A percentile compares a stretch with the other conserved stretches of the same genome.
Conservation (phyloP, 1,140 invertebrate genomes). For the Trinorchestia longiramus region DNA sequence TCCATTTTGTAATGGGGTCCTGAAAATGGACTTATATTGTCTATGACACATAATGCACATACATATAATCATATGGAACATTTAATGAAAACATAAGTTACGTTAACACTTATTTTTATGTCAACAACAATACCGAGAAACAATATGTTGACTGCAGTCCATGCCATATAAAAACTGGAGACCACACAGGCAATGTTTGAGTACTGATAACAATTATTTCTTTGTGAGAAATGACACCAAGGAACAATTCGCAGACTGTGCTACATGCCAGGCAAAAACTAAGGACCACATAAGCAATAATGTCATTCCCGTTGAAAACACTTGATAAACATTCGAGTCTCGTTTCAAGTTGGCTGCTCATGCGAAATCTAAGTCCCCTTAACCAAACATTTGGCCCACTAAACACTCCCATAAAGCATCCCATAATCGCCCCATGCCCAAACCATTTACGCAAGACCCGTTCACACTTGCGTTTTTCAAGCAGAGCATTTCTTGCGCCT, state of each 20-base stretch:
- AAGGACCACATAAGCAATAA: neutral
- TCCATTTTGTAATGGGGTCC: too few species aligned
- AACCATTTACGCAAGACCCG: neutral
- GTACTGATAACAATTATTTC: neutral
- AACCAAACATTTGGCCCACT: conserved; percentile 52
- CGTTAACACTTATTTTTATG: too few species aligned
- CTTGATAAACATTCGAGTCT: conserved; percentile 21
- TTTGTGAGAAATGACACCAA: neutral
- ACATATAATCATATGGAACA: too few species aligned
- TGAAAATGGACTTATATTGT: too few species aligned
- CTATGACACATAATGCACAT: too few species aligned
- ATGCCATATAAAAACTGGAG: too few species aligned
- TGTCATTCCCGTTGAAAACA: neutral
- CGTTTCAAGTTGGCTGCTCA: conserved; percentile 45
- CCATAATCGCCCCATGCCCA: conserved; percentile 45
- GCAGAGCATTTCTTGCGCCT: neutral
- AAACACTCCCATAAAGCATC: conserved; percentile 54
- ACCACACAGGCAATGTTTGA: too few species aligned
- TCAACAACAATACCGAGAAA: too few species aligned
- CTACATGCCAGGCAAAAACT: neutral
- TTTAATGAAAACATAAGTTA: too few species aligned
- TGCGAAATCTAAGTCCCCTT: conserved; percentile 35
- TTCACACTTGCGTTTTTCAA: neutral
- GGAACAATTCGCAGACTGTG: neutral
- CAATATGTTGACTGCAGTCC: too few species aligned